Evolutionary conservation across 2,113 vertebrate genomes (phyloP).

Genomic region (Equus przewalskii): DNA sequence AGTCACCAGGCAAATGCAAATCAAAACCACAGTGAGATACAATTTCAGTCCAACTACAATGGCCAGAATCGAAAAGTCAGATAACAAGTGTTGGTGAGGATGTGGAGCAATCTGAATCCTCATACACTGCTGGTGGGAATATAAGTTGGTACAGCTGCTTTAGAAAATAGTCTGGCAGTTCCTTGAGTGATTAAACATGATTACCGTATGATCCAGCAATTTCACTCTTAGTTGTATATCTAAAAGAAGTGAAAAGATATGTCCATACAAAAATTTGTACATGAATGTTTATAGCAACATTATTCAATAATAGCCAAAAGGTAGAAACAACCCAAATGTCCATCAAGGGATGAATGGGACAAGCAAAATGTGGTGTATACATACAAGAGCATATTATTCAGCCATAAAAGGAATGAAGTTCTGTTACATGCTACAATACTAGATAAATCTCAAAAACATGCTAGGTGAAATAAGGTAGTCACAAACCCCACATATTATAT

Average conservation of each 20-base stretch:
- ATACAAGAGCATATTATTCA: background rate
- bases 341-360: background rate
- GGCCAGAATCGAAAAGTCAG: background rate
- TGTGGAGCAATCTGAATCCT: background rate
- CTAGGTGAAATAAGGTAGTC: background rate
- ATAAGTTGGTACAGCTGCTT: background rate
- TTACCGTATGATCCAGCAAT: background rate
- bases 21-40: background rate
- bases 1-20: background rate
- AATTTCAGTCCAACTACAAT: background rate
- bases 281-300: background rate
- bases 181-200: background rate
- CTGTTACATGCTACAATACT: background rate
- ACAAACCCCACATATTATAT: background rate
- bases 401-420: background rate
- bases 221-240: background rate
- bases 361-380: background rate
- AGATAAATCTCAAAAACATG: background rate
- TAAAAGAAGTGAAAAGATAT: background rate
- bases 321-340: background rate
- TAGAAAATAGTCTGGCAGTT: background rate
- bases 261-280: background rate
- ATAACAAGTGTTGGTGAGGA: background rate
- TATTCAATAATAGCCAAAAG: background rate
- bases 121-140: background rate